Evolutionary conservation across 2,113 vertebrate species (phyloP).

Genomic region (Malurus elegans): DNA sequence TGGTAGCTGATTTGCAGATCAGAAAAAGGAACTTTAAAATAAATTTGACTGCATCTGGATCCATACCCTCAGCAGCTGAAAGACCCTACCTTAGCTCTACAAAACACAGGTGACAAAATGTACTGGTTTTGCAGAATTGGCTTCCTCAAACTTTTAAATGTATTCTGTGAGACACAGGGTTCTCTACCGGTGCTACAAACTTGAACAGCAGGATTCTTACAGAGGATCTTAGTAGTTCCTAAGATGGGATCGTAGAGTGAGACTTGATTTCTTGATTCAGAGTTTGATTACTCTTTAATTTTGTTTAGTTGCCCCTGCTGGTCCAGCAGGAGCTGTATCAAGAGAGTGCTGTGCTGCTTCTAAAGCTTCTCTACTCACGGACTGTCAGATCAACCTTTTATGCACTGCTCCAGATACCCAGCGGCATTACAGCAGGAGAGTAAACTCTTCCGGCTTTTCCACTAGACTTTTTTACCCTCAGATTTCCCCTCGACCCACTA

Average conservation of each 20-base stretch:
- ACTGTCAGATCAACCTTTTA: neutral
- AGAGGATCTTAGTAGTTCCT: neutral
- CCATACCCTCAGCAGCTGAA: neutral
- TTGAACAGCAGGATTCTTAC: neutral
- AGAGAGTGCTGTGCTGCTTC: neutral
- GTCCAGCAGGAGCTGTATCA: neutral
- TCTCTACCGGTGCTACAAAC: neutral
- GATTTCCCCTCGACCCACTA: neutral
- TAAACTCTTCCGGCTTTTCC: neutral
- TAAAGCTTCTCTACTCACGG: neutral
- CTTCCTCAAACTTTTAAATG: neutral
- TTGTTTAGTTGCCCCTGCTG: neutral
- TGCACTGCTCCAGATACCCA: neutral
- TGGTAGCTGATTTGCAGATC: neutral
- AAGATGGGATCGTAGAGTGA: accelerated
- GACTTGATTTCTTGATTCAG: neutral
- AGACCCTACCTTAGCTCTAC: neutral
- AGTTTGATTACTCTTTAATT: neutral
- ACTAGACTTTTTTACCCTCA: neutral
- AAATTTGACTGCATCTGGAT: neutral
- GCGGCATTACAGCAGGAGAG: neutral
- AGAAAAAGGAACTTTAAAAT: neutral
- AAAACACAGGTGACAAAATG: neutral
- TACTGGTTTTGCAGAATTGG: accelerated
- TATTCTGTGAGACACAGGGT: neutral